A percentile compares a stretch with the other conserved stretches of the same genome.
Evolutionary conservation across 2,888 invertebrate genomes (phyloP).

Genomic region (Adineta ricciae): DNA sequence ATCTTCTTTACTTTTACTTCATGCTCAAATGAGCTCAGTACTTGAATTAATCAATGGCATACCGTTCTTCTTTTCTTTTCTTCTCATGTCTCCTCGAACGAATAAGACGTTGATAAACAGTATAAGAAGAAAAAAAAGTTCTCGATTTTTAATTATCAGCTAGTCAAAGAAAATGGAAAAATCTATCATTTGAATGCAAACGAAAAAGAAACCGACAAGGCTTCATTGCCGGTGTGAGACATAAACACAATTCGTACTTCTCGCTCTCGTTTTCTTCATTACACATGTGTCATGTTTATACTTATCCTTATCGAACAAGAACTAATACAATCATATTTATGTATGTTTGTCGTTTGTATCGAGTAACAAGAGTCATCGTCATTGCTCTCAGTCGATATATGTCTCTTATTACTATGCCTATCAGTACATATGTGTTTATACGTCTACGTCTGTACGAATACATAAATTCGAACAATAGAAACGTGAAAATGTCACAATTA

Average conservation of each 20-base stretch:
- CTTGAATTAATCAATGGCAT: background rate
- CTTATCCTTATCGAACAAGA: background rate
- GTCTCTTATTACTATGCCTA: constrained; percentile 3
- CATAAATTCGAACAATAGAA: background rate
- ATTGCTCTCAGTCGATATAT: background rate
- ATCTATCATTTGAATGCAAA: background rate
- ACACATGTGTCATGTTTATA: background rate
- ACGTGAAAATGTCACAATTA: background rate
- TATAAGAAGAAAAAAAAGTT: too few relatives aligned
- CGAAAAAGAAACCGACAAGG: background rate
- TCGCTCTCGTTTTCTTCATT: background rate
- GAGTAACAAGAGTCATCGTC: background rate
- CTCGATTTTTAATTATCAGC: too few relatives aligned
- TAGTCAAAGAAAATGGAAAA: background rate
- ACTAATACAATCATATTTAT: background rate
- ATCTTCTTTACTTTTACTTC: background rate
- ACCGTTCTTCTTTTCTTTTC: background rate
- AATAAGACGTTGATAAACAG: too few relatives aligned
- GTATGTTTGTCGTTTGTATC: background rate
- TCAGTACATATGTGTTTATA: background rate
- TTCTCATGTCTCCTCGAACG: background rate
- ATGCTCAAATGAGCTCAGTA: background rate
- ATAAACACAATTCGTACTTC: background rate
- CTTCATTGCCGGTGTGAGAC: background rate
- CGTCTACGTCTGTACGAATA: background rate